These are phyloP conservation scores for Callocephalon fimbriatum DNA, from an alignment of 2,113 vertebrate genomes.

Conservation along the genomic window DNA sequence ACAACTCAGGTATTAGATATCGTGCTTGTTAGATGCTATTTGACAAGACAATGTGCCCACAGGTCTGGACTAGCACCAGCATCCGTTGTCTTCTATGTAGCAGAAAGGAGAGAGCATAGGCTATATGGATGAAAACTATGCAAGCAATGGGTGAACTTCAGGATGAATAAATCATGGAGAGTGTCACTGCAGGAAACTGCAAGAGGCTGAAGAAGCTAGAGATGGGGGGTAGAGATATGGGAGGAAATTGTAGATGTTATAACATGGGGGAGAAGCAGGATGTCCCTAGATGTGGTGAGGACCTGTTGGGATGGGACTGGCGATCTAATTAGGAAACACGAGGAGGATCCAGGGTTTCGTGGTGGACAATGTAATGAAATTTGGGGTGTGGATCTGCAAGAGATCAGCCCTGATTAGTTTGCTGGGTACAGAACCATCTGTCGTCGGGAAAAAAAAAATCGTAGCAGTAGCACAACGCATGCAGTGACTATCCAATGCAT, in stretches of 20 bases:
- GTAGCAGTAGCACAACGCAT: not conserved
- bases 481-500: accelerated
- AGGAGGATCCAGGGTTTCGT: not conserved
- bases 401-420: not conserved
- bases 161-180: not conserved
- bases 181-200: not conserved
- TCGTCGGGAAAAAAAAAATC: not conserved
- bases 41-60: accelerated
- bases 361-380: not conserved
- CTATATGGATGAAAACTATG: not conserved
- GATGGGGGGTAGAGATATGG: not conserved
- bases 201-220: not conserved
- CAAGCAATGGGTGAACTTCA: not conserved
- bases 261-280: not conserved
- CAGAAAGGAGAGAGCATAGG: not conserved
- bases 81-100: not conserved
- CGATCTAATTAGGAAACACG: not conserved
- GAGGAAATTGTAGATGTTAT: not conserved
- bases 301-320: not conserved
- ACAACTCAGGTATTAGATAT: not conserved
- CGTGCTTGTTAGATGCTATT: not conserved
- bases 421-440: not conserved
- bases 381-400: not conserved
- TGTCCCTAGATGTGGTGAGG: not conserved
- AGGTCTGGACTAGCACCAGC: not conserved